Base-by-base conservation (phyloP, 2,113 vertebrate species). In the Xenopus borealis region DNA sequence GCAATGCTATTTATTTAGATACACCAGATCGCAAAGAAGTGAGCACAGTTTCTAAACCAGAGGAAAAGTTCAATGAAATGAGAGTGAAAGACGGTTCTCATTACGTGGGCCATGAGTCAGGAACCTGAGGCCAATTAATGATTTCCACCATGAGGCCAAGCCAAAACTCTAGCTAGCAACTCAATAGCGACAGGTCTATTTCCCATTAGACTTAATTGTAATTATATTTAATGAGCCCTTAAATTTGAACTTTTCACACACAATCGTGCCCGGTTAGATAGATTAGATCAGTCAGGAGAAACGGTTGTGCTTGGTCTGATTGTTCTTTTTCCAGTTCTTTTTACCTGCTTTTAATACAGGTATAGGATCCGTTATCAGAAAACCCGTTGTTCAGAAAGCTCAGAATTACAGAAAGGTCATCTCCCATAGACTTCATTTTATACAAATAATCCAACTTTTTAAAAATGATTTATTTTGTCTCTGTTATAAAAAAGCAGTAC, bases 101-200 rank as follows among this genome's bases (percentile, higher is more conserved):
- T 46, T 76, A 76, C 63, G 55, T 75, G 72, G 72, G 47, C 47
- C 33, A 17, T 46, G 59, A 76, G 59, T 76, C 66, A 69, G 69
- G 66, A 76, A 76, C 73, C 16, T 63, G 30, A 76, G 59, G n/a
- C 30, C 50, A 47, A 64, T 76, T 69, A 76, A 76, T 76, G 66
- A 62, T 69, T 76, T 76, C 58, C 73, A 76, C 66, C 61, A 23
- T 30, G 57, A n/a, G n/a, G 66, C 73, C 73, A 75, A 75, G 58
- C 23, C 58, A 55, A 14, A 69, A 68, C 55, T 68, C 7, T 55
- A 68, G 55, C 52, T 75, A 75, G 65, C 64, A 27, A 57, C 46
- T 55, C 30, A 52, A 53, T 75, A 75, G 62, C 17, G 47, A 75
- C 58, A 69, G 66, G 45, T 76, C 66, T 20, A 62, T 69, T 69